phyloP scores from a whole-genome alignment of 2,113 vertebrate species.

The Conger conger region DNA sequence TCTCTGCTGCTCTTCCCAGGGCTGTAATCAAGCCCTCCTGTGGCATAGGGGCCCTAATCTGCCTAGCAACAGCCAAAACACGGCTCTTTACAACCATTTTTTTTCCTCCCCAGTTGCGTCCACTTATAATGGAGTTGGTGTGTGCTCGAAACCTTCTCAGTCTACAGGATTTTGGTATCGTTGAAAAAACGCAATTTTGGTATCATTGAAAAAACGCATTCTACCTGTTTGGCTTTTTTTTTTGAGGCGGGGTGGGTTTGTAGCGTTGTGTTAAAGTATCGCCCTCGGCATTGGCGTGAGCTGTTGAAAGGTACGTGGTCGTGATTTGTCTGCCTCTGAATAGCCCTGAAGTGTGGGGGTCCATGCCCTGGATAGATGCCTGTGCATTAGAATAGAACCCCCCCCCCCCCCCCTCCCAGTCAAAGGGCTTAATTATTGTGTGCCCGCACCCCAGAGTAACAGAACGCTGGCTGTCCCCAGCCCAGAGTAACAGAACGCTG shows the following conservation, averaged over 20 bases:
- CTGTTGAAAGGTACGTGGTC: background rate
- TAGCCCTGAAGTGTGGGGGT: background rate
- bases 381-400: background rate
- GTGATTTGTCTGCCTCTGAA: background rate
- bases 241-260: too few species aligned
- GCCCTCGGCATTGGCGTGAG: background rate
- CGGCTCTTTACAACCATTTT: background rate
- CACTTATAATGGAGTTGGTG: background rate
- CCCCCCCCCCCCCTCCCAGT: too few species aligned
- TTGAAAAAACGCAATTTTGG: background rate
- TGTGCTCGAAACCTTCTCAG: background rate
- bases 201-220: background rate
- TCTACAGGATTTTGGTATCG: background rate
- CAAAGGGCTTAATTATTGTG: background rate
- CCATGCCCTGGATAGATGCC: background rate
- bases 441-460: background rate
- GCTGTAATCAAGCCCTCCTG: background rate
- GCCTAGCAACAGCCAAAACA: conserved; percentile 5
- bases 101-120: background rate
- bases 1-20: conserved; percentile 8
- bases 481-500: too few species aligned
- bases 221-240: background rate
- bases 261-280: too few species aligned
- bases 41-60: conserved; percentile 15
- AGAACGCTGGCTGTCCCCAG: too few species aligned